Evolutionary conservation across 2,797 vertebrate genomes (phyloP).

Genomic region (Zalophus californianus): DNA sequence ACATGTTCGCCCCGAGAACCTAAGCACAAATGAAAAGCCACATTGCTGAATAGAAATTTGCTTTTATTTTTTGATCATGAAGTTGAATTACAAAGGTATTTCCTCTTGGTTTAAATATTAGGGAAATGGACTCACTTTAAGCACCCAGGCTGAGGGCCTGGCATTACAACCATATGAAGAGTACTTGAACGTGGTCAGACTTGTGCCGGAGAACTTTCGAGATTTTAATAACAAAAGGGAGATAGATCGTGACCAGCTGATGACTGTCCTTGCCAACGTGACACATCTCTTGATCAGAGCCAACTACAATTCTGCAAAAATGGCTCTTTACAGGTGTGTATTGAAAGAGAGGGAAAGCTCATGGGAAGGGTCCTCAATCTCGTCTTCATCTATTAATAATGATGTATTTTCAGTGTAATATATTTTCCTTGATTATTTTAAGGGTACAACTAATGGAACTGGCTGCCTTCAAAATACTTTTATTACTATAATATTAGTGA

Average conservation of each 20-base stretch:
- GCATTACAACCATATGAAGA: conserved; percentile 89
- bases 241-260: conserved; percentile 91
- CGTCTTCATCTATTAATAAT: background rate
- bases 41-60: background rate
- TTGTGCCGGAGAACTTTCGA: conserved; percentile 89
- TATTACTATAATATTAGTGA: background rate
- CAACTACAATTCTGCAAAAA: conserved; percentile 89
- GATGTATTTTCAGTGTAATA: background rate
- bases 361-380: fast-evolving
- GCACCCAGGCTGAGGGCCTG: conserved; percentile 86
- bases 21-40: background rate
- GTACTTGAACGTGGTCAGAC: conserved; percentile 86
- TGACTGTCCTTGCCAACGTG: conserved; percentile 92
- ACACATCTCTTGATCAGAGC: conserved; percentile 91
- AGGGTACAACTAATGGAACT: background rate
- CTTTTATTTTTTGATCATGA: background rate
- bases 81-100: background rate
- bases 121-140: conserved; percentile 91
- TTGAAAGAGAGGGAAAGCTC: background rate
- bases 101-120: conserved; percentile 79
- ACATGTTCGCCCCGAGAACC: background rate
- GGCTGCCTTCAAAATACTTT: background rate
- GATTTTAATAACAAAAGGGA: conserved; percentile 87
- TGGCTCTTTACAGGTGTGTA: conserved; percentile 90
- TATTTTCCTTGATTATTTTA: background rate